Evolutionary conservation across 2,888 invertebrate species (phyloP).

Genomic region (Apomyelois bistriatella): DNA sequence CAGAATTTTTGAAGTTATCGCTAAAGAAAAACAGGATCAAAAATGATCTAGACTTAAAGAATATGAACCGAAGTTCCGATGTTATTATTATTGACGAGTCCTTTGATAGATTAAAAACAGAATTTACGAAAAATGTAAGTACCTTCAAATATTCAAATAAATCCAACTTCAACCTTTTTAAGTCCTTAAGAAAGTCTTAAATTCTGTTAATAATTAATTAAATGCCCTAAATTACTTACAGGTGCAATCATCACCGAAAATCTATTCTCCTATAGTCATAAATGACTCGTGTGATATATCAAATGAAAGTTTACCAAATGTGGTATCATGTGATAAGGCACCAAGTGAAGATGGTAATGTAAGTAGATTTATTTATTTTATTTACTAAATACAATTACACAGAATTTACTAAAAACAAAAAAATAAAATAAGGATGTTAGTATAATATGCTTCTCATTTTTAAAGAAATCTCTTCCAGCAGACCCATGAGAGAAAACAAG

Average conservation of each 20-base stretch:
- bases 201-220: too few relatives aligned
- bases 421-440: too few relatives aligned
- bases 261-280: slow-evolving; percentile 40
- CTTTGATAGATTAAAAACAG: slow-evolving; percentile 50
- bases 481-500: too few relatives aligned
- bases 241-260: slow-evolving; percentile 36
- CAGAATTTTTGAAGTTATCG: slow-evolving; percentile 60
- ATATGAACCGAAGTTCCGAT: slow-evolving; percentile 48
- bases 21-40: slow-evolving; percentile 58
- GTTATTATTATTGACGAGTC: slow-evolving; percentile 63
- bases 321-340: slow-evolving; percentile 30
- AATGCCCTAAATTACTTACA: slow-evolving; percentile 23
- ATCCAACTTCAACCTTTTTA: too few relatives aligned
- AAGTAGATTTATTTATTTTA: slow-evolving; percentile 33
- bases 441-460: too few relatives aligned
- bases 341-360: slow-evolving; percentile 59
- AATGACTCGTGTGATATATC: slow-evolving; percentile 37
- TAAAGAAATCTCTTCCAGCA: too few relatives aligned
- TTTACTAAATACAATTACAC: too few relatives aligned
- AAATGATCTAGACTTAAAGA: slow-evolving; percentile 34
- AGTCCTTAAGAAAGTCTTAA: too few relatives aligned
- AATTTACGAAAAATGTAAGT: slow-evolving; percentile 51
- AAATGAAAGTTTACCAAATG: slow-evolving; percentile 27
- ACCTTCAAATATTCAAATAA: not conserved
- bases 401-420: too few relatives aligned